Conservation (phyloP, 2,113 vertebrate genomes). For the Serinus canaria region DNA sequence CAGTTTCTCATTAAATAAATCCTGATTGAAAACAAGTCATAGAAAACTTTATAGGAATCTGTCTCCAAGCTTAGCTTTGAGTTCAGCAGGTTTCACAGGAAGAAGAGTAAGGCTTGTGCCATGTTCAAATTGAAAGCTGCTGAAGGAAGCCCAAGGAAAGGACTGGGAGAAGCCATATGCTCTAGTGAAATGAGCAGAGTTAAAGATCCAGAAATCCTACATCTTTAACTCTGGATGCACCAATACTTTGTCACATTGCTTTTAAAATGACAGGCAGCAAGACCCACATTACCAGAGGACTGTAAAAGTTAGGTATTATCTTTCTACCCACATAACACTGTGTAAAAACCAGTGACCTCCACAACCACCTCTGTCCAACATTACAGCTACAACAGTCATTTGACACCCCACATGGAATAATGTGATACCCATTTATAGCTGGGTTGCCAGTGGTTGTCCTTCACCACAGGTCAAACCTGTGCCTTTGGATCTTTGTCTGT, state of each 20-base stretch:
- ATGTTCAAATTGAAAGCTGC: neutral
- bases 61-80: neutral
- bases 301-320: neutral
- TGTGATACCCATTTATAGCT: neutral
- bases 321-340: neutral
- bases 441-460: neutral
- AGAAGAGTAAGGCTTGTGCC: neutral
- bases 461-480: neutral
- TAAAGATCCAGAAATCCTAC: neutral
- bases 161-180: neutral
- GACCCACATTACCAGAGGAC: neutral
- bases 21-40: neutral
- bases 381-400: neutral
- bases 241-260: neutral
- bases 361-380: neutral
- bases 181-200: neutral
- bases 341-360: neutral
- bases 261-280: neutral
- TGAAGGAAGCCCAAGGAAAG: neutral
- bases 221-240: neutral
- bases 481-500: neutral
- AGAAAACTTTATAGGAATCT: neutral
- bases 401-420: neutral
- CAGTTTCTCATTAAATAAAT: neutral
- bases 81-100: neutral